These are phyloP conservation scores for Halocynthia aurantium DNA, from an alignment of 23 tunicate species.

Conservation along the genomic window DNA sequence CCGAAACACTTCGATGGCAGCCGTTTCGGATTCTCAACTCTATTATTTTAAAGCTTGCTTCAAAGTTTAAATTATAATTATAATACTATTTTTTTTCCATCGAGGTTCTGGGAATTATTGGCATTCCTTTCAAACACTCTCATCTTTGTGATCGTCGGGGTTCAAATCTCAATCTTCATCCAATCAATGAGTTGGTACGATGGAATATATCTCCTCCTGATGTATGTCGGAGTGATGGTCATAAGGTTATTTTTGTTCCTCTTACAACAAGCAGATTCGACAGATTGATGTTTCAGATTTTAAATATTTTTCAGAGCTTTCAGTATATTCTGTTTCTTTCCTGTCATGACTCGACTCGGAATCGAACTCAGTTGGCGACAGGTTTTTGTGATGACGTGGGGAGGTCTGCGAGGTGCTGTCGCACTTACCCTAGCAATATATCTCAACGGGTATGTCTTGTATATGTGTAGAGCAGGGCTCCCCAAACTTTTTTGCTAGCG, in stretches of 20 bases:
- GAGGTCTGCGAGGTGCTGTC: conserved; percentile 84
- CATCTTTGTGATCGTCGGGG: conserved; percentile 77
- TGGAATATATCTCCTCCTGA: conserved; percentile 40
- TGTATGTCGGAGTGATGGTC: conserved; percentile 55
- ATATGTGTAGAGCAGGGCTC: neutral
- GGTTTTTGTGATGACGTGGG: conserved; percentile 86
- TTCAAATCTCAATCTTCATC: conserved; percentile 41
- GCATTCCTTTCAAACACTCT: conserved; percentile 78
- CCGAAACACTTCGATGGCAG: too few species aligned
- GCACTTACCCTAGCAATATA: conserved; percentile 76
- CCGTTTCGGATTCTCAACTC: too few species aligned
- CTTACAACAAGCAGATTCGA: neutral
- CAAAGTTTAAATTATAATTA: neutral
- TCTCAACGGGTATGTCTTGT: conserved; percentile 58
- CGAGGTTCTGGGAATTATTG: conserved; percentile 83
- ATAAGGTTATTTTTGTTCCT: conserved; percentile 33
- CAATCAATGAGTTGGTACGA: conserved; percentile 40
- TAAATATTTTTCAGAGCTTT: conserved; percentile 34
- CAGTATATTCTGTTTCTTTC: conserved; percentile 72
- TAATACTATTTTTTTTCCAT: neutral
- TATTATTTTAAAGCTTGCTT: neutral
- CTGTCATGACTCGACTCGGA: conserved; percentile 70
- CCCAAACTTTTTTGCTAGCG: too few species aligned
- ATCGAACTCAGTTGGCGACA: conserved; percentile 71
- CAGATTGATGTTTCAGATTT: too few species aligned